phyloP scores from a whole-genome alignment of 2,888 invertebrate species.

The Cephus sareptanus region DNA sequence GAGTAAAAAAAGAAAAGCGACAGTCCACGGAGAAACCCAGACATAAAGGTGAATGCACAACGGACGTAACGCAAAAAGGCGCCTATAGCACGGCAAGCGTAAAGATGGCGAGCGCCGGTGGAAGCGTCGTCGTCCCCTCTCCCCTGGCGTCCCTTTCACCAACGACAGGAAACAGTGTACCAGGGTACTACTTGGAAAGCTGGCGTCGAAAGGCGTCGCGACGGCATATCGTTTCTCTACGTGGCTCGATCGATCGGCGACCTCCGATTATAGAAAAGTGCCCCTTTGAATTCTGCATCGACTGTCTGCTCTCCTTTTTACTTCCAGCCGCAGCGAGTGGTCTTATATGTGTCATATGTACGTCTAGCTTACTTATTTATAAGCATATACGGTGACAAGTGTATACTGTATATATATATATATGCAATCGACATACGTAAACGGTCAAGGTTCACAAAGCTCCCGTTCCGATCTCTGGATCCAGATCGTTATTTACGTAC shows the following conservation, averaged over 20 bases:
- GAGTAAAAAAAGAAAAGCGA: neutral
- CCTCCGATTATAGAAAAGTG: conserved; percentile 48
- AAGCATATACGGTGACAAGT: neutral
- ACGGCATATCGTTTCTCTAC: neutral
- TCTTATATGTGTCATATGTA: neutral
- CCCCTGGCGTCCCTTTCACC: neutral
- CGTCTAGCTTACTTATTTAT: neutral
- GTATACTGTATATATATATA: neutral
- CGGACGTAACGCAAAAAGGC: neutral
- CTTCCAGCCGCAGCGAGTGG: neutral
- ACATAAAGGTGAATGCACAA: no score
- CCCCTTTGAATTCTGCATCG: conserved; percentile 49
- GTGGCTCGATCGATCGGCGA: neutral
- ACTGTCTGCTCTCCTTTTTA: conserved; percentile 47
- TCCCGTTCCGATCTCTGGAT: neutral
- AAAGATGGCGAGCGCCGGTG: conserved; percentile 3
- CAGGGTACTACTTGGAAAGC: conserved; percentile 20
- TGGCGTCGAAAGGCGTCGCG: neutral
- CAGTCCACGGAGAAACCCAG: no score
- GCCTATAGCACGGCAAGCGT: neutral
- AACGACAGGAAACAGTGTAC: neutral
- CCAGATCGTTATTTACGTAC: neutral
- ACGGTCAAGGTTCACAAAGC: neutral
- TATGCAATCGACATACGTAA: neutral
- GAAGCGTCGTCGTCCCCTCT: conserved; percentile 13